These are phyloP conservation scores for Callospermophilus lateralis DNA, from an alignment of 2,113 vertebrate genomes.

Conservation along the genomic window DNA sequence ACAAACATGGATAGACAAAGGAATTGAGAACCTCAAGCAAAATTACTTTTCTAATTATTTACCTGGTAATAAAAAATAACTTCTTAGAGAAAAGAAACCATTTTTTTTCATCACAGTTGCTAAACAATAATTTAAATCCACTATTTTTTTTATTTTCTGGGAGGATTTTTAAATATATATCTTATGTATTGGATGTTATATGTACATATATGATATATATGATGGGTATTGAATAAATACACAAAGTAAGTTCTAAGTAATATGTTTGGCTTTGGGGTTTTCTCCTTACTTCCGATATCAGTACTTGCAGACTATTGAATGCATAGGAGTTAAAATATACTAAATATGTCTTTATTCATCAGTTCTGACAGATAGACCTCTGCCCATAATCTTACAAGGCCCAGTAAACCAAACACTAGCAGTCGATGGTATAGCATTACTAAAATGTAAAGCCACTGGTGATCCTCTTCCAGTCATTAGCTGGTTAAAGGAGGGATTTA, in stretches of 20 bases:
- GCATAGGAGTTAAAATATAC: constrained; percentile 42
- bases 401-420: constrained; percentile 96
- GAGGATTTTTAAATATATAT: not conserved
- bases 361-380: constrained; percentile 98
- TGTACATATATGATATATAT: not conserved
- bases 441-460: constrained; percentile 97
- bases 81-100: not conserved
- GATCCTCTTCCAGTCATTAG: constrained; percentile 97
- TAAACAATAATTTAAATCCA: not conserved
- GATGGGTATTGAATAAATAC: not conserved
- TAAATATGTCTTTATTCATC: constrained; percentile 64
- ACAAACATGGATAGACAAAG: not conserved
- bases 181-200: not conserved
- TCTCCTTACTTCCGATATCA: not conserved
- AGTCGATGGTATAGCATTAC: constrained; percentile 94
- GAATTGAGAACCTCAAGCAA: not conserved
- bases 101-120: not conserved
- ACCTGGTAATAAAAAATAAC: not conserved
- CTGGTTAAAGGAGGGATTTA: constrained; percentile 98
- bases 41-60: not conserved
- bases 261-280: not conserved
- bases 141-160: not conserved
- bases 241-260: not conserved
- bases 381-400: constrained; percentile 98
- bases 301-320: not conserved